phyloP scores from a whole-genome alignment of 2,888 invertebrate species.

The Tetropium fuscum region DNA sequence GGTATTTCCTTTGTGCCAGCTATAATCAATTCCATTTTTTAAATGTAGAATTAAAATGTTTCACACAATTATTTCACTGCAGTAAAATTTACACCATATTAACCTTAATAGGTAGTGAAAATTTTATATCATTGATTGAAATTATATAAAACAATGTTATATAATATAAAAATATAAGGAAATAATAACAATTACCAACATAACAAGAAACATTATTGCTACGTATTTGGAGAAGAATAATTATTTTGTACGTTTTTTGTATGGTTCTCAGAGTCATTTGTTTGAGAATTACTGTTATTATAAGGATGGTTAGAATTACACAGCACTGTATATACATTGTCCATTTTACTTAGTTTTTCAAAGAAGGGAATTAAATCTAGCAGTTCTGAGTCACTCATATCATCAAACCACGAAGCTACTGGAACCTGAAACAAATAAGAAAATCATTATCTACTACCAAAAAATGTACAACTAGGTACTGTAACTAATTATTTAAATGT shows the following conservation, averaged over 20 bases:
- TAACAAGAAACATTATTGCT: constrained; percentile 45
- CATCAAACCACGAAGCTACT: constrained; percentile 99
- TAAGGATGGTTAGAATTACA: constrained; percentile 92
- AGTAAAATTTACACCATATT: too few species aligned
- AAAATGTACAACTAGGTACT: too few species aligned
- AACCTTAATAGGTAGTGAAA: too few species aligned
- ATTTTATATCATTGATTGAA: too few species aligned
- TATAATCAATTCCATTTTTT: too few species aligned
- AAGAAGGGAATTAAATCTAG: constrained; percentile 98
- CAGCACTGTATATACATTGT: constrained; percentile 96
- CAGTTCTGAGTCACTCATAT: constrained; percentile 96
- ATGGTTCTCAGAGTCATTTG: constrained; percentile 51
- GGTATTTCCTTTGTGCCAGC: too few species aligned
- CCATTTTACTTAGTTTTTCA: constrained; percentile 96
- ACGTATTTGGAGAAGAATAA: constrained; percentile 57
- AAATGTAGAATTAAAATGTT: too few species aligned
- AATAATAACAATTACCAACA: constrained; percentile 18
- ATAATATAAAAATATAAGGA: constrained; percentile 8
- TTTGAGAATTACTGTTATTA: constrained; percentile 65
- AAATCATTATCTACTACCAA: neutral
- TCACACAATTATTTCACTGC: too few species aligned
- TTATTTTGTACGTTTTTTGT: constrained; percentile 46
- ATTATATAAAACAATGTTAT: constrained; percentile 14
- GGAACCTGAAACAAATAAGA: constrained; percentile 78
- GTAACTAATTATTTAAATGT: too few species aligned